A percentile compares a stretch with the other conserved stretches of the same genome.
phyloP scores from a whole-genome alignment of 2,113 vertebrate genomes.

The Pelecanoides urinatrix region DNA sequence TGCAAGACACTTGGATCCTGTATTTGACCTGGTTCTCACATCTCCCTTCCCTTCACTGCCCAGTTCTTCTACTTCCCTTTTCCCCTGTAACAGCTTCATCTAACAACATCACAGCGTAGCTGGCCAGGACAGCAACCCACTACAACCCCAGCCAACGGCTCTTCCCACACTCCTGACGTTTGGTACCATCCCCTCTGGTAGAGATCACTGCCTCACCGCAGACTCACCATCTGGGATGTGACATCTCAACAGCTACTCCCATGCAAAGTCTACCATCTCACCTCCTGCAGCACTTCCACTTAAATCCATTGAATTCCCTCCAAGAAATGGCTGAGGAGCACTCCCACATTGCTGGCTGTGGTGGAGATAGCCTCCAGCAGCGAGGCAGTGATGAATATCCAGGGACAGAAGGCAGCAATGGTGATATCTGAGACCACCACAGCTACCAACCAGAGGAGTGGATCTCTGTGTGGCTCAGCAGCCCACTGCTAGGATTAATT shows the following conservation, averaged over 20 bases:
- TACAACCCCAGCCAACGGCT: neutral
- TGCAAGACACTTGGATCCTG: neutral
- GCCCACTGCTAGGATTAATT: neutral
- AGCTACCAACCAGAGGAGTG: neutral
- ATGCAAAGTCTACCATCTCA: neutral
- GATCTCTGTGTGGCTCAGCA: neutral
- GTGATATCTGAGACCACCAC: neutral
- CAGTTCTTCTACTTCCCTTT: neutral
- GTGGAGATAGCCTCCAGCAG: neutral
- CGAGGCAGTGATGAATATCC: fast-evolving
- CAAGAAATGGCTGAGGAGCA: neutral
- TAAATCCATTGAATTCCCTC: neutral
- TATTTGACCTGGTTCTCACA: neutral
- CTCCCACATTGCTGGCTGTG: neutral
- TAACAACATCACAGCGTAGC: neutral
- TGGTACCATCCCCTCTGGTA: neutral
- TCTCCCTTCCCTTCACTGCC: neutral
- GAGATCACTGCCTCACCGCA: neutral
- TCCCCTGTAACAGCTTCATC: neutral
- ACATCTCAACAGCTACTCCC: neutral
- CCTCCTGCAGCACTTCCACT: neutral
- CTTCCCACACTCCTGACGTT: neutral
- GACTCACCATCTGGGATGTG: neutral
- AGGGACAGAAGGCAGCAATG: neutral
- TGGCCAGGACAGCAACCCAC: neutral